Base-by-base conservation (phyloP, 1,140 invertebrate genomes). In the Batillaria attramentaria region DNA sequence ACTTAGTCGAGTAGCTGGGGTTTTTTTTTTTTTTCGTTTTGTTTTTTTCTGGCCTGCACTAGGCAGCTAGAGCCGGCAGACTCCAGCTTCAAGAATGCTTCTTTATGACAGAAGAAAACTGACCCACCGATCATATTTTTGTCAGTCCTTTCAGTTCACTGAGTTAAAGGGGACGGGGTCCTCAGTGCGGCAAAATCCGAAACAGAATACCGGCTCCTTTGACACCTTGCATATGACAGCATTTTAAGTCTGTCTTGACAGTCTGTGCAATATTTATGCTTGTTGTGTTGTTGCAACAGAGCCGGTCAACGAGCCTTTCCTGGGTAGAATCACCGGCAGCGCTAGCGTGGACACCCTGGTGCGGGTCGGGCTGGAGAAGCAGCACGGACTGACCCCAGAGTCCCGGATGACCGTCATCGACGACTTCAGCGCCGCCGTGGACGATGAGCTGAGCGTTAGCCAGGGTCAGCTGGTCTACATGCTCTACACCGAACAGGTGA, bases 311-410 rank as follows among this genome's bases (percentile, higher is more conserved):
- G 66, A 74, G 28, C 60, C 62, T 10, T 80, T 39, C 39, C 31
- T 79, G 18, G 97, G 97, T 10, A 93, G 97, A 35, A 98, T 99
- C 83, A 99, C 97, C 39, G 97, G 97, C 50, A 97, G 96, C 80
- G 95, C 96, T 20, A 97, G 96, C 86, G 97, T 98, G 74, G 97
- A 99, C 89, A 99, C 97, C 1, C 91, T 98, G 35, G 97, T 98
- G 0, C 92, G 97, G 84, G 97, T 98, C 42, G 97, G 97, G 20
- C 95, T 98, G 73, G 97, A 98, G 91, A 98, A 98, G 86, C 96
- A 97, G 91, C 84, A 87, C 78, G 91, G 90, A 43, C 77, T 85
- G 1, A 68, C 46, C 42, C 81, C 84, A 18, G 79, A 84, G 35
- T 78, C 83, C 33, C 66, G 80, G 28, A 72, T 84, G 72, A 60